Conservation (phyloP, 2,113 vertebrate species). For the Phycodurus eques region DNA sequence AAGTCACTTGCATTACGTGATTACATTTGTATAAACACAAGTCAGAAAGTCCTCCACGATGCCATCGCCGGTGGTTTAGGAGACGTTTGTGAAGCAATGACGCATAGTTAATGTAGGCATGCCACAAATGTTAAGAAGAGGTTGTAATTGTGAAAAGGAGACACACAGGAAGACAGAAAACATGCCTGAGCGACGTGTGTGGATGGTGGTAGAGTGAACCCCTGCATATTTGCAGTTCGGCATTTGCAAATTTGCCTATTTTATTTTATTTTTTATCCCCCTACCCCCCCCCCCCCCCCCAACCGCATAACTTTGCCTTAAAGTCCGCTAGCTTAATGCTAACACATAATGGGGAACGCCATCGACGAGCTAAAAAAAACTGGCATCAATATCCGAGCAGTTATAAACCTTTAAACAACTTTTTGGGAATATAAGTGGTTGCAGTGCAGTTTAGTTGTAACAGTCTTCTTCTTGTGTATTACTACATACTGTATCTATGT, state of each 20-base stretch:
- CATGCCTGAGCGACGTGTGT: slow-evolving; percentile 18
- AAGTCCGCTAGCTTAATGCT: too few species aligned
- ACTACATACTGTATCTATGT: too few species aligned
- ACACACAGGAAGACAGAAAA: slow-evolving; percentile 11
- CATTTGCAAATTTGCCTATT: too few species aligned
- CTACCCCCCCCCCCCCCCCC: too few species aligned
- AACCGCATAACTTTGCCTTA: too few species aligned
- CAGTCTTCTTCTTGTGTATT: too few species aligned
- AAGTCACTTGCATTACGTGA: background rate
- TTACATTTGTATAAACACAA: slow-evolving; percentile 2
- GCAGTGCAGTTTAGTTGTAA: too few species aligned
- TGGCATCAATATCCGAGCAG: too few species aligned
- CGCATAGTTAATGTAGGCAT: background rate
- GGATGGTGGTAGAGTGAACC: slow-evolving; percentile 13
- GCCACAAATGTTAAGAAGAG: slow-evolving; percentile 15
- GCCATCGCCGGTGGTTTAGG: background rate
- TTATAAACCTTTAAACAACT: too few species aligned
- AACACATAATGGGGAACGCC: too few species aligned
- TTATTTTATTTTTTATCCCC: background rate
- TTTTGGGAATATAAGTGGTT: too few species aligned
- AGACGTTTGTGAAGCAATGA: slow-evolving; percentile 1
- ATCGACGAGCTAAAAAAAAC: too few species aligned
- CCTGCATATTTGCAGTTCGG: background rate
- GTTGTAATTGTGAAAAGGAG: slow-evolving; percentile 9
- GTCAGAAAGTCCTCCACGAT: background rate